Percentiles rank a stretch among this genome's conserved stretches.
These are phyloP conservation scores for Agrotis segetum DNA, from an alignment of 2,888 invertebrate genomes.

Conservation along the genomic window DNA sequence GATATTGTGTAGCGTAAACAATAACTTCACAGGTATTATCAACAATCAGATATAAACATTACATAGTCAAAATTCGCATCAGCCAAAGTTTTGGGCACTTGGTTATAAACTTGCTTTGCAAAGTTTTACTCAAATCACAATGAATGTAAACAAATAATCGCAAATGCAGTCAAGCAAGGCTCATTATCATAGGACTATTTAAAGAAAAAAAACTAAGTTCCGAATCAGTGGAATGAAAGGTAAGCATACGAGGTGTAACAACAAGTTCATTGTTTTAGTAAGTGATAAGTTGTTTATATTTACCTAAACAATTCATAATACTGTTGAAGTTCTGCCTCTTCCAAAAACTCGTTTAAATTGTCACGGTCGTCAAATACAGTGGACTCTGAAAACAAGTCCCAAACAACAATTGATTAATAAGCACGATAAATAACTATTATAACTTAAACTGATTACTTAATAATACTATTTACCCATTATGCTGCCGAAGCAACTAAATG, in stretches of 20 bases:
- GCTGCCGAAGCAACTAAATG: conserved; percentile 23
- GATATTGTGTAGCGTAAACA: not conserved
- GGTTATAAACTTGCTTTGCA: not conserved
- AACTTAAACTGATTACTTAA: conserved; percentile 38
- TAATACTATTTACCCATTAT: conserved; percentile 72
- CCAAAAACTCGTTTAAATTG: conserved; percentile 94
- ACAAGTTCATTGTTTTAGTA: not conserved
- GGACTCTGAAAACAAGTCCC: conserved; percentile 73
- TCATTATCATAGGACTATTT: not conserved
- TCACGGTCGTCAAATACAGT: conserved; percentile 72
- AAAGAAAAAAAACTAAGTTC: not conserved
- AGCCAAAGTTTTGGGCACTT: not conserved
- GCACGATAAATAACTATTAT: conserved; percentile 26
- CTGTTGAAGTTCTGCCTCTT: conserved; percentile 98
- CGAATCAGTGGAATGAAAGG: conserved; percentile 7
- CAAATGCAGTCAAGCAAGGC: conserved; percentile 4
- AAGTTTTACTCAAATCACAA: too few species aligned
- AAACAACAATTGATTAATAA: conserved; percentile 40
- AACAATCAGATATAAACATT: not conserved
- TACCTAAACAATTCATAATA: conserved; percentile 96
- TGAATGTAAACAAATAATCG: conserved; percentile 13
- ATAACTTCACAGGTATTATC: not conserved
- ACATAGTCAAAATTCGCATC: conserved; percentile 13
- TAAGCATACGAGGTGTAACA: not conserved
- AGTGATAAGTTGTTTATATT: conserved; percentile 69